Evolutionary conservation across 2,797 vertebrate species (phyloP).

Genomic region (Cynopterus sphinx): DNA sequence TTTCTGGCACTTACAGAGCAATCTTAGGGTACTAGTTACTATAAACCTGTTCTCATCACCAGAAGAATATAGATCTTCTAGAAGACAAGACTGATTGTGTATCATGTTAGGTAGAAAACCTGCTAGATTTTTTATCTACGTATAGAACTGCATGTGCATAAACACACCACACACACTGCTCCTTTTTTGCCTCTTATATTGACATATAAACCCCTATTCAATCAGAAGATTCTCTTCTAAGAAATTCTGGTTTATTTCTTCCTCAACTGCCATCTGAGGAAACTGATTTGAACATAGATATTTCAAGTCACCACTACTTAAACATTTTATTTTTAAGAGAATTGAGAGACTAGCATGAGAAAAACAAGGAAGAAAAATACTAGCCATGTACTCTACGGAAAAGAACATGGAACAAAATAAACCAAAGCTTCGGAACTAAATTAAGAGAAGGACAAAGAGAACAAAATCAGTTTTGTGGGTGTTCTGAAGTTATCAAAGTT

Average conservation of each 20-base stretch:
- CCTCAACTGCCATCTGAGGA: not conserved
- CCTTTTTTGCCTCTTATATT: not conserved
- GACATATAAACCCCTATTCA: not conserved
- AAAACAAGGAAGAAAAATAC: not conserved
- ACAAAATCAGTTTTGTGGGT: not conserved
- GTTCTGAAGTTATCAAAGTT: not conserved
- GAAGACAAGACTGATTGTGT: not conserved
- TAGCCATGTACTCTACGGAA: not conserved
- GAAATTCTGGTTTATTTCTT: not conserved
- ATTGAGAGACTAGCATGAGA: not conserved
- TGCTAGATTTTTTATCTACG: not conserved
- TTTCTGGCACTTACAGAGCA: not conserved
- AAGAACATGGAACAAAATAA: not conserved
- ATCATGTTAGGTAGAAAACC: not conserved
- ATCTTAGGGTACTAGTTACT: not conserved
- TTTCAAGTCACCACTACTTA: not conserved
- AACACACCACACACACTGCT: no score
- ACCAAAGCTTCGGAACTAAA: not conserved
- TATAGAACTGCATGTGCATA: not conserved
- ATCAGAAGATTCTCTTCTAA: not conserved
- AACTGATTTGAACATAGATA: not conserved
- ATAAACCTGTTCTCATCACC: not conserved
- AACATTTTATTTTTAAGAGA: not conserved
- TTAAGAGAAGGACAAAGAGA: not conserved
- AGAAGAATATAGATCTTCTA: not conserved